These are phyloP conservation scores for Murina feae DNA, from an alignment of 2,113 vertebrate genomes.

Conservation along the genomic window DNA sequence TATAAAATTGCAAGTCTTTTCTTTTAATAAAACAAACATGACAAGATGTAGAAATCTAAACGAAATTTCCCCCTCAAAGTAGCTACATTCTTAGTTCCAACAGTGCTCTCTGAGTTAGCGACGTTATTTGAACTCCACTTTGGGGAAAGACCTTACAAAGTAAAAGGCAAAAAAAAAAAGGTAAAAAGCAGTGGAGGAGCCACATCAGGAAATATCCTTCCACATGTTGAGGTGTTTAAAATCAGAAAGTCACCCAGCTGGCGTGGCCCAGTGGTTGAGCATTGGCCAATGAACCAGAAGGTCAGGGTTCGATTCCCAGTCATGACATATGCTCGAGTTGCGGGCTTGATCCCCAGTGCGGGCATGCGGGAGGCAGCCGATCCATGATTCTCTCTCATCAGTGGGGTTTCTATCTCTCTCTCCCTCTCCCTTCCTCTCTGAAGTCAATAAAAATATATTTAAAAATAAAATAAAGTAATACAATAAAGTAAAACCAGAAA, in stretches of 20 bases:
- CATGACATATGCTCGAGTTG: too few relatives aligned
- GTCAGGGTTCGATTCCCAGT: too few relatives aligned
- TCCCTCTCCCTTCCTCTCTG: too few relatives aligned
- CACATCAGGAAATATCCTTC: conserved; percentile 8
- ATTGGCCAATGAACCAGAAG: too few relatives aligned
- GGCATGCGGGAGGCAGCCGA: too few relatives aligned
- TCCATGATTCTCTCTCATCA: too few relatives aligned
- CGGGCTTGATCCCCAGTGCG: too few relatives aligned
- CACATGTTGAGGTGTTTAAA: background rate
- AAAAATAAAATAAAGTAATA: too few relatives aligned
- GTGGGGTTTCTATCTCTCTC: too few relatives aligned
- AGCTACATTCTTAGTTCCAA: conserved; percentile 36
- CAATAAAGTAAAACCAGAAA: background rate
- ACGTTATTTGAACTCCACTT: conserved; percentile 22
- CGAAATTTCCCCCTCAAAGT: conserved; percentile 20
- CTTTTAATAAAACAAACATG: conserved; percentile 64
- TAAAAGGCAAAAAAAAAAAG: too few relatives aligned
- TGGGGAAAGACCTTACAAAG: background rate
- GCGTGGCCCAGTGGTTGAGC: too few relatives aligned
- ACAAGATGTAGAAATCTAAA: conserved; percentile 46
- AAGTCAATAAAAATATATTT: too few relatives aligned
- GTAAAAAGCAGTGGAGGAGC: background rate
- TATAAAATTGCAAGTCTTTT: conserved; percentile 59
- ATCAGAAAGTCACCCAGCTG: background rate
- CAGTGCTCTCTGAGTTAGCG: background rate